These are phyloP conservation scores for Babylonia areolata DNA, from an alignment of 1,140 invertebrate species.

Conservation along the genomic window DNA sequence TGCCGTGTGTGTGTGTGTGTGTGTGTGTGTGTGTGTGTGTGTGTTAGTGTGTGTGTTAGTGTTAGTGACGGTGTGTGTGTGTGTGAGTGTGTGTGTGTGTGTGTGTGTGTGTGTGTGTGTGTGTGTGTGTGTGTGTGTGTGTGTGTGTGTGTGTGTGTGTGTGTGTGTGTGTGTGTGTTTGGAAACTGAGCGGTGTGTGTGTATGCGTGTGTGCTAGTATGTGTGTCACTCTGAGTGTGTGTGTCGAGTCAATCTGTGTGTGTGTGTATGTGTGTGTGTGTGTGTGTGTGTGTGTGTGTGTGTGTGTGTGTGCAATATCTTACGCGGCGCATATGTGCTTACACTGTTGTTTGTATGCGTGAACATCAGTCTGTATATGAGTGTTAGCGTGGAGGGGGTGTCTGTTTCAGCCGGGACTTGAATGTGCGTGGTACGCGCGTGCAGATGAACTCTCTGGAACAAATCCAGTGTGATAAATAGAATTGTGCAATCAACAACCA, in stretches of 20 bases:
- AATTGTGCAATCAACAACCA: too few species aligned
- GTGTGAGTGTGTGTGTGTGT: neutral
- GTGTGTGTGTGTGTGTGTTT: neutral
- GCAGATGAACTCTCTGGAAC: too few species aligned
- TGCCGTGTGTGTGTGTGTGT: neutral
- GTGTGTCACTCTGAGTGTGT: neutral
- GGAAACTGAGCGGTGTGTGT: neutral
- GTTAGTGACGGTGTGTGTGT: neutral
- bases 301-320: neutral
- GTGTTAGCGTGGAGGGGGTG: too few species aligned
- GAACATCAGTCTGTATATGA: too few species aligned
- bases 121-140: neutral
- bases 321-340: too few species aligned
- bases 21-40: slow-evolving; percentile 23
- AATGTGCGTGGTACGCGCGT: too few species aligned
- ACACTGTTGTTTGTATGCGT: too few species aligned
- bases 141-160: neutral
- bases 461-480: too few species aligned
- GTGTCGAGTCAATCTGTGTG: neutral
- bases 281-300: neutral
- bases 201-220: neutral
- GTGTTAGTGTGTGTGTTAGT: neutral
- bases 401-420: too few species aligned
- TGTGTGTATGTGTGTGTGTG: neutral
- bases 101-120: neutral